phyloP scores from a whole-genome alignment of 2,888 invertebrate species.

The Hirtodrosophila alboralis region DNA sequence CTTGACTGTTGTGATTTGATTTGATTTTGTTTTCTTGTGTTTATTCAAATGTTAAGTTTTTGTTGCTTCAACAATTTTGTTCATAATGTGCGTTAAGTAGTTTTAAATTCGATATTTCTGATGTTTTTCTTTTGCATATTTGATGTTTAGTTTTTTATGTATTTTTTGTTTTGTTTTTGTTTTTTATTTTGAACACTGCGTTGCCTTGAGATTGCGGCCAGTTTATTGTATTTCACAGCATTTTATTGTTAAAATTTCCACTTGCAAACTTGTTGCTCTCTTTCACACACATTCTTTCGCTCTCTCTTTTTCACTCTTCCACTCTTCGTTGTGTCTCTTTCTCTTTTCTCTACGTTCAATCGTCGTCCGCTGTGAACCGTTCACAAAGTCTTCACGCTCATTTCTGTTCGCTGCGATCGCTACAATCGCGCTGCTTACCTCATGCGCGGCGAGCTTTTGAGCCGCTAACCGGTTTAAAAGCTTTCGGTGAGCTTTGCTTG shows the following conservation, averaged over 20 bases:
- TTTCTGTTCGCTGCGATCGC: slow-evolving; percentile 71
- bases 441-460: slow-evolving; percentile 64
- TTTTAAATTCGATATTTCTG: slow-evolving; percentile 19
- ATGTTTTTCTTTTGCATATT: slow-evolving; percentile 16
- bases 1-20: slow-evolving; percentile 41
- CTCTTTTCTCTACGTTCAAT: slow-evolving; percentile 26
- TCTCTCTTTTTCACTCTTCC: slow-evolving; percentile 15
- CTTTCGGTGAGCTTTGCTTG: slow-evolving; percentile 41
- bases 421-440: slow-evolving; percentile 70
- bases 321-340: slow-evolving; percentile 25
- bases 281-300: slow-evolving; percentile 49
- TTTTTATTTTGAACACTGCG: slow-evolving; percentile 29
- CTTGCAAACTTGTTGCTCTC: slow-evolving; percentile 75
- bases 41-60: slow-evolving; percentile 22
- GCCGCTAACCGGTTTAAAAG: slow-evolving; percentile 66
- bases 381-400: slow-evolving; percentile 81
- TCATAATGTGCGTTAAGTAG: slow-evolving; percentile 46
- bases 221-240: slow-evolving; percentile 65
- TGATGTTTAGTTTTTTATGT: slow-evolving; percentile 19
- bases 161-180: slow-evolving; percentile 11
- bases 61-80: slow-evolving; percentile 40
- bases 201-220: slow-evolving; percentile 54
- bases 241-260: slow-evolving; percentile 78
- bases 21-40: slow-evolving; percentile 5
- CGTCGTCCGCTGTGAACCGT: slow-evolving; percentile 78